These are phyloP conservation scores for Cabera pusaria DNA, from an alignment of 2,888 invertebrate genomes.

Conservation along the genomic window DNA sequence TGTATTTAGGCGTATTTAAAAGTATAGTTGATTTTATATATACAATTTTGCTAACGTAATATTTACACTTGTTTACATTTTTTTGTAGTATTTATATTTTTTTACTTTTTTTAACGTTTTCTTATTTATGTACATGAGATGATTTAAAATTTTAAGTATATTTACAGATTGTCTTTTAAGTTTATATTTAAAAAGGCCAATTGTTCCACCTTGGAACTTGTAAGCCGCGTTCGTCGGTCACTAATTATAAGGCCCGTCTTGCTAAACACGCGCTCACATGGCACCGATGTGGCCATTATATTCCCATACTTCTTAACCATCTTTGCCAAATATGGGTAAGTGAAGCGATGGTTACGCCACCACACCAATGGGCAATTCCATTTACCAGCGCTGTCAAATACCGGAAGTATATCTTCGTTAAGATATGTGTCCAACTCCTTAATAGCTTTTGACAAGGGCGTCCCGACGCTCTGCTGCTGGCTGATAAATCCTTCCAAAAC, in stretches of 20 bases:
- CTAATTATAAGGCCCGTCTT: constrained; percentile 24
- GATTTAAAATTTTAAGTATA: no score
- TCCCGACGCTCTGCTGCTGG: neutral
- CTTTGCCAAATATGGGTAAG: constrained; percentile 27
- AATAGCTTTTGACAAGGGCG: constrained; percentile 13
- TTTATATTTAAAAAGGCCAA: constrained; percentile 21
- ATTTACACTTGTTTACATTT: no score
- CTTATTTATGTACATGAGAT: no score
- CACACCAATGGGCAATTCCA: constrained; percentile 27
- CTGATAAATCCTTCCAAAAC: neutral
- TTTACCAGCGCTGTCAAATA: constrained; percentile 18
- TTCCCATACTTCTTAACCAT: constrained; percentile 18
- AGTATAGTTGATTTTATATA: no score
- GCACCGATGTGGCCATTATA: constrained; percentile 26
- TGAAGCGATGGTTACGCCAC: constrained; percentile 26
- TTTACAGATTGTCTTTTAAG: no score
- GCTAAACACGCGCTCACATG: constrained; percentile 27
- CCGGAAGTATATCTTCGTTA: constrained; percentile 23
- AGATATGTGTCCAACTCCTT: constrained; percentile 30
- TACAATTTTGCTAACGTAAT: no score
- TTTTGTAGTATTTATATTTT: no score
- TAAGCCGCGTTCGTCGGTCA: constrained; percentile 18
- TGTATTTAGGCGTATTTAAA: no score
- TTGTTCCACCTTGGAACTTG: constrained; percentile 22
- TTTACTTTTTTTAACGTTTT: no score